Base-by-base conservation (phyloP, 2,113 vertebrate species). In the Mobula hypostoma region DNA sequence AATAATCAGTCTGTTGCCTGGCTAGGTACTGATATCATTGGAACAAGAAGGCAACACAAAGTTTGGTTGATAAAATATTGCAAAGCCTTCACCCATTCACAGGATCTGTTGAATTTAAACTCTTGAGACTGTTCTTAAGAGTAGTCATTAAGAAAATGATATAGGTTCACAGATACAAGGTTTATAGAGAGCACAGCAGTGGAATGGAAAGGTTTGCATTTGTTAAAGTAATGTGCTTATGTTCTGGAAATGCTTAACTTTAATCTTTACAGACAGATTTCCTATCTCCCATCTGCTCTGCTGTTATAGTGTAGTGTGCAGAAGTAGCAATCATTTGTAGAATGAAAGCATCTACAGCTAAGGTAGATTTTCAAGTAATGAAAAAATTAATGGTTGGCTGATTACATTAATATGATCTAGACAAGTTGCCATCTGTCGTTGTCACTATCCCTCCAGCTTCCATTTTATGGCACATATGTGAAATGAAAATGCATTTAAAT, bases 281-380 rank as follows among this genome's bases (percentile, higher is more conserved):
- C 36, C 68, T 56, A 19, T 48, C 36, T 72, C 36, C 91, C 91
- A 93, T 93, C 68, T 93, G 68, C 0, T 93, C 70, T 93, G 58
- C 21, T 56, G 19, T 11, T 27, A 48, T 93, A 21, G 19, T 48
- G 36, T n/a, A 90, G 85, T 90, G 58, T 29, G 61, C 17, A 68
- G 32, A 93, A 93, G 36, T 93, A 74, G 56, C 40, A 27, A 40
- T 29, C 91, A 74, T 48, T 93, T 76, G 88, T 74, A 72, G 68
- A 74, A 93, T 74, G 11, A 56, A 12, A 48, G 74, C 17, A 93
- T 19, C 85, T 66, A 72, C 68, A 93, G 66, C 21, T 40, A 92
- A 93, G 63, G 87, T 68, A 68, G 36, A 93, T 72, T 92, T 72
- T 92, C 32, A 92, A 40, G 36, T 92, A 74, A 93, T 93, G 70